phyloP scores from a whole-genome alignment of 2,888 invertebrate species.

The Phaonia tiefii region DNA sequence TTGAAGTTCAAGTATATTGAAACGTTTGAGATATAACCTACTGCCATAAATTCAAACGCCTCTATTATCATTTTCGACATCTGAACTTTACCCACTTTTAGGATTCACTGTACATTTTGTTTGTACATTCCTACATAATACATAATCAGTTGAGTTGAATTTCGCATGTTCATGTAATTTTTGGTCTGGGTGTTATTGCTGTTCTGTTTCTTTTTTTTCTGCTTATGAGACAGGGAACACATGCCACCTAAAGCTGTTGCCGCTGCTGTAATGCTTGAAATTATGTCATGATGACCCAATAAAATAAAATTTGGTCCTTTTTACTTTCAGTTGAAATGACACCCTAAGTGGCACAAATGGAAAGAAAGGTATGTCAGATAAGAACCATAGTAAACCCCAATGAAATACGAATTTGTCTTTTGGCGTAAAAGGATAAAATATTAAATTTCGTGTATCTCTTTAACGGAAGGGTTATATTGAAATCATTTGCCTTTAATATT shows the following conservation, averaged over 20 bases:
- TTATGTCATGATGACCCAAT: conserved; percentile 71
- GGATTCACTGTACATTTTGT: no score
- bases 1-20: no score
- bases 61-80: no score
- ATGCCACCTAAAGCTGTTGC: conserved; percentile 26
- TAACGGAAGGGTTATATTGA: no score
- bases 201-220: conserved; percentile 19
- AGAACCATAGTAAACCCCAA: conserved; percentile 53
- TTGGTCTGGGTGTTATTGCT: conserved; percentile 35
- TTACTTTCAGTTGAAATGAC: conserved; percentile 51
- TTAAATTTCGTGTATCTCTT: no score
- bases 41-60: no score
- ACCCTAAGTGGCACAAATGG: conserved; percentile 16
- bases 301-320: conserved; percentile 49
- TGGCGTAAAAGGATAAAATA: conserved; percentile 6
- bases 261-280: conserved; percentile 67
- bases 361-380: conserved; percentile 27
- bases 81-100: no score
- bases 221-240: conserved; percentile 1
- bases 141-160: no score
- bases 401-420: conserved; percentile 49
- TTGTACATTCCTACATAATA: no score
- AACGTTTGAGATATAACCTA: no score
- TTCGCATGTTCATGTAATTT: conserved; percentile 50
- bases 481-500: no score